phyloP scores from a whole-genome alignment of 2,113 vertebrate genomes.

The Gymnobelideus leadbeateri region DNA sequence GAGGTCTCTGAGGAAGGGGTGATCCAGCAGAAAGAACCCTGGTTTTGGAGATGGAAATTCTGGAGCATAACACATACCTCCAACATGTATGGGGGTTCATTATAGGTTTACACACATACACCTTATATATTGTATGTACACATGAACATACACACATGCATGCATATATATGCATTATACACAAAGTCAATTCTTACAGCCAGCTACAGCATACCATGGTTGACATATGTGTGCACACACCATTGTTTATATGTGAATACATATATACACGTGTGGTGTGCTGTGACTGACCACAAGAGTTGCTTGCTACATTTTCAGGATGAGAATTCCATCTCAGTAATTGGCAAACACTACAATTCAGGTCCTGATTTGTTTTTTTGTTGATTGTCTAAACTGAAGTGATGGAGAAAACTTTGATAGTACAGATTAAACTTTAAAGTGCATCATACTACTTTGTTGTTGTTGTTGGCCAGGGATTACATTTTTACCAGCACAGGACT shows the following conservation, averaged over 20 bases:
- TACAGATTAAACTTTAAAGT: neutral
- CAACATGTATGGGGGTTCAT: neutral
- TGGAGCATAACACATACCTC: neutral
- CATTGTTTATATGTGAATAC: neutral
- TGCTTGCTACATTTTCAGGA: neutral
- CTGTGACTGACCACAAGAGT: neutral
- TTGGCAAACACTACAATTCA: neutral
- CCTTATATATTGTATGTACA: too few relatives aligned
- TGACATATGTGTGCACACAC: neutral
- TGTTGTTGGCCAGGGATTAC: neutral
- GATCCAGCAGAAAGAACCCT: neutral
- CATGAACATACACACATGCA: neutral
- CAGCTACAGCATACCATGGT: neutral
- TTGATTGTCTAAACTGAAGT: neutral
- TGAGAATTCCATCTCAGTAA: neutral
- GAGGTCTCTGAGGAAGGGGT: neutral
- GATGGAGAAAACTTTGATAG: neutral
- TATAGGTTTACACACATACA: neutral
- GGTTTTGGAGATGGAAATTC: neutral
- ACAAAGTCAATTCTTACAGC: neutral
- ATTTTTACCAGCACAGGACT: neutral
- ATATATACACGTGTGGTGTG: neutral
- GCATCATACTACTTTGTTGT: neutral
- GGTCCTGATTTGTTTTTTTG: neutral
- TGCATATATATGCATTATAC: neutral